Base-by-base conservation (phyloP, 2,888 invertebrate species). In the Pachymerium ferrugineum region DNA sequence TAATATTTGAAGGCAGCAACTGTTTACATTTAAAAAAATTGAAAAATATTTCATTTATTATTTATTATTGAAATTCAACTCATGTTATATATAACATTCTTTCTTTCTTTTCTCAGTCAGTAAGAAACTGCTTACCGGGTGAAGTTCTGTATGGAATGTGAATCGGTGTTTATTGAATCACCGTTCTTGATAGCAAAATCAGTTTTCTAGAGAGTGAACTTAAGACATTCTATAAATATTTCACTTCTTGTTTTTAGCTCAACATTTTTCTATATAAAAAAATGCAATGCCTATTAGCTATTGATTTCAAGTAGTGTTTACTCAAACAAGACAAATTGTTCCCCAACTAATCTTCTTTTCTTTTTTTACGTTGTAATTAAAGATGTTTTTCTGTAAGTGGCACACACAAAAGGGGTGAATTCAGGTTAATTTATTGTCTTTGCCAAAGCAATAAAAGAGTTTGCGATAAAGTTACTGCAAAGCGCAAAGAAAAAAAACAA, bases 341-440 rank as follows among this genome's bases (percentile, higher is more conserved):
- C n/a, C 16, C 47, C 47, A n/a, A 38, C 1, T 54, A n/a, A 54
- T 22, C 22, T 16, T 54, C 47, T 1, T 16, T 54, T 12, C 19
- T 54, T 54, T 19, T 54, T 54, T 54, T 10, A 54, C 19, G 47
- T n/a, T 54, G 47, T 54, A 54, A 54, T 54, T 54, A 54, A 54
- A 54, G 47, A 54, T 54, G 47, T 38, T 38, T 14, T 38, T 14
- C 38, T 38, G 38, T 38, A 38, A 16, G 16, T 38, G 38, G 38
- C 16, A 16, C 8, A 16, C 14, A 22, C 19, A 54, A 8, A 54
- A 54, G 22, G 47, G 47, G n/a, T n/a, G n/a, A 54, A 54, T 54
- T 22, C 1, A 12, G 22, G 22, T 22, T 22, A 54, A 54, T 54
- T 54, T 54, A 54, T 54, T 54, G 19, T 22, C n/a, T n/a, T 8